Conservation (phyloP, 2,797 vertebrate species). For the Euphonia xanthogaster region DNA sequence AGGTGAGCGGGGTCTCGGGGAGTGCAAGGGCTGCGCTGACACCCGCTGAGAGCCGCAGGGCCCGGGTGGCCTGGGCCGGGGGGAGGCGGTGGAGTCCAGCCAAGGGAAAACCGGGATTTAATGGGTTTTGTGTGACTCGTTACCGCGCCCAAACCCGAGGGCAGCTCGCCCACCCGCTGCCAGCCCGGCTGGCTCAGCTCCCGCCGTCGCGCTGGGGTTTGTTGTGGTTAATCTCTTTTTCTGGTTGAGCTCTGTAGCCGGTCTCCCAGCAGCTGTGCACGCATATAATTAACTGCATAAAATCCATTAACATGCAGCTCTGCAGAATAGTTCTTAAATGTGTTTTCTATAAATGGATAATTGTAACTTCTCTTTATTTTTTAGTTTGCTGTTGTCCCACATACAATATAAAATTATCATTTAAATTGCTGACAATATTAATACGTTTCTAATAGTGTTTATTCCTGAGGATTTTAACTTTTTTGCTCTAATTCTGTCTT, state of each 20-base stretch:
- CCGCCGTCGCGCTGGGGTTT: background rate
- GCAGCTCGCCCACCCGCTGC: background rate
- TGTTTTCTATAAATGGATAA: background rate
- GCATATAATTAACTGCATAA: background rate
- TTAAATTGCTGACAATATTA: background rate
- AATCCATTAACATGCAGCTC: background rate
- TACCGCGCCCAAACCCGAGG: background rate
- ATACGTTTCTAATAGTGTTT: background rate
- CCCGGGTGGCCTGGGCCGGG: no score
- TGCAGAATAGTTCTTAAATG: background rate
- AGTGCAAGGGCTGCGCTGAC: background rate
- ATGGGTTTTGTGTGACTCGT: accelerated
- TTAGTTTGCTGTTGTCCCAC: background rate
- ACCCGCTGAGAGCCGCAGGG: background rate
- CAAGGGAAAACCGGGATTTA: background rate
- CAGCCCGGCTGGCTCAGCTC: background rate
- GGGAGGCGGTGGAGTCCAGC: background rate
- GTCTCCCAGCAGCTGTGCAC: background rate
- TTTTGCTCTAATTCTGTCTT: background rate
- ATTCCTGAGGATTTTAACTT: background rate
- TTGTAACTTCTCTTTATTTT: background rate
- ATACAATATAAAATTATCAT: background rate
- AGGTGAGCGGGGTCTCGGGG: background rate
- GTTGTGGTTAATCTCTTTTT: background rate
- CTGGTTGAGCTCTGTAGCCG: background rate